phyloP scores from a whole-genome alignment of 2,797 vertebrate species.

The Anabas testudineus region DNA sequence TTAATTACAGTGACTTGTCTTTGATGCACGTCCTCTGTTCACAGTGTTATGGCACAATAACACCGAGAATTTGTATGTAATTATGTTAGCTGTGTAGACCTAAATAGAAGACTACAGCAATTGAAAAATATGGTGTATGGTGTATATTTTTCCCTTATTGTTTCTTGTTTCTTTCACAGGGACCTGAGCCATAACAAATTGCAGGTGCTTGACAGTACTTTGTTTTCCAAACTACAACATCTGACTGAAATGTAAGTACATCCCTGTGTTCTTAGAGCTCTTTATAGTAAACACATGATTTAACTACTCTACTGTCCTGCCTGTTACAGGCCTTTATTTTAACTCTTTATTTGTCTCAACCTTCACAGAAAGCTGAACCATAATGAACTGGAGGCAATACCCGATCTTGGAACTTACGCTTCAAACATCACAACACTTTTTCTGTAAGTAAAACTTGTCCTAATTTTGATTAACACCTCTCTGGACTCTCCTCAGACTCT shows the following conservation, averaged over 20 bases:
- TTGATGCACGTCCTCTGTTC: conserved; percentile 24
- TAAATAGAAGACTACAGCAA: conserved; percentile 43
- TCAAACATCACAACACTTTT: conserved; percentile 90
- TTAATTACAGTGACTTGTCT: conserved; percentile 40
- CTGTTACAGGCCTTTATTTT: conserved; percentile 33
- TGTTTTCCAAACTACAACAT: conserved; percentile 88
- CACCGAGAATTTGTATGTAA: conserved; percentile 48
- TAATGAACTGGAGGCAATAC: conserved; percentile 91
- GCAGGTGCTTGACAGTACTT: conserved; percentile 86
- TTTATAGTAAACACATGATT: conserved; percentile 30
- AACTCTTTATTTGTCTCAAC: conserved; percentile 6
- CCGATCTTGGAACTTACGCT: conserved; percentile 87
- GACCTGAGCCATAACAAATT: conserved; percentile 96
- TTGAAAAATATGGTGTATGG: conserved; percentile 32
- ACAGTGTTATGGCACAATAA: conserved; percentile 50
- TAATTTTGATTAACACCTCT: conserved; percentile 6
- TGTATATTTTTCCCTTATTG: conserved; percentile 50
- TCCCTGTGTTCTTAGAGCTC: conserved; percentile 24
- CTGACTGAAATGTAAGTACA: conserved; percentile 94
- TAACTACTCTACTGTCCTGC: conserved; percentile 11
- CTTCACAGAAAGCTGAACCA: conserved; percentile 90
- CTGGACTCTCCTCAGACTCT: not conserved
- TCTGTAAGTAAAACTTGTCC: conserved; percentile 88
- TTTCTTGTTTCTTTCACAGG: conserved; percentile 77
- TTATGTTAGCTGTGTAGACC: conserved; percentile 40